Evolutionary conservation across 1,140 invertebrate genomes (phyloP).

Genomic region (Penaeus vannamei): DNA sequence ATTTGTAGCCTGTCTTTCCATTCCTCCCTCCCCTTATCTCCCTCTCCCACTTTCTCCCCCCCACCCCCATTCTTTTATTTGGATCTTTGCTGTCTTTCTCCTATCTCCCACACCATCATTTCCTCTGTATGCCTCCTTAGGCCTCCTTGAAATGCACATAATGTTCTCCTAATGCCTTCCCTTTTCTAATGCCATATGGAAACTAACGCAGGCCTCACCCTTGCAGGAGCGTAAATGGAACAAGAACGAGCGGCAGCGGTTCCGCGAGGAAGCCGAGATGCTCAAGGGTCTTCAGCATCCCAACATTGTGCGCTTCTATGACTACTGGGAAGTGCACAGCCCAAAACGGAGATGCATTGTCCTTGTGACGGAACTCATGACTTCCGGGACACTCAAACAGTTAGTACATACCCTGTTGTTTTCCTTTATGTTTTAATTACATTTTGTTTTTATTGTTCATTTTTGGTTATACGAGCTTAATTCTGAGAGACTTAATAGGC

Average conservation of each 20-base stretch:
- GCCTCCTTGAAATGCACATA: not conserved
- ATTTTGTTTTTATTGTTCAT: too few relatives aligned
- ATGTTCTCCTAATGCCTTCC: too few relatives aligned
- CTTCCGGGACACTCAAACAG: slow-evolving; percentile 98
- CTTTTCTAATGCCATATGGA: too few relatives aligned
- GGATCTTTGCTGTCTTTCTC: not conserved
- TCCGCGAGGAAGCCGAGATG: slow-evolving; percentile 98
- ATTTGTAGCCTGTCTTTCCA: too few relatives aligned
- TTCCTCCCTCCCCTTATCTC: not conserved
- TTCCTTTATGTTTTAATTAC: slow-evolving; percentile 60
- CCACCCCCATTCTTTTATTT: too few relatives aligned
- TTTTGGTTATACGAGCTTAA: too few relatives aligned
- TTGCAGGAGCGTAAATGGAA: slow-evolving; percentile 70
- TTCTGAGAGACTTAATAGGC: too few relatives aligned
- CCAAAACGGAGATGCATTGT: slow-evolving; percentile 97
- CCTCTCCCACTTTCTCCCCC: not conserved
- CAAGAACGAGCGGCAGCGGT: slow-evolving; percentile 85
- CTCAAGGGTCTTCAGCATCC: slow-evolving; percentile 99
- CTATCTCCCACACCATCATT: not conserved
- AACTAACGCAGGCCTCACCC: not conserved
- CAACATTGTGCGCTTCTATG: slow-evolving; percentile 99
- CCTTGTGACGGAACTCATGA: slow-evolving; percentile 99
- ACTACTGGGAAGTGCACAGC: slow-evolving; percentile 97
- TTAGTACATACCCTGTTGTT: slow-evolving; percentile 74
- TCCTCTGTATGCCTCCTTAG: not conserved